Percentiles rank a stretch among this genome's conserved stretches.
Evolutionary conservation across 2,797 vertebrate species (phyloP).

Genomic region (Tapera naevia): DNA sequence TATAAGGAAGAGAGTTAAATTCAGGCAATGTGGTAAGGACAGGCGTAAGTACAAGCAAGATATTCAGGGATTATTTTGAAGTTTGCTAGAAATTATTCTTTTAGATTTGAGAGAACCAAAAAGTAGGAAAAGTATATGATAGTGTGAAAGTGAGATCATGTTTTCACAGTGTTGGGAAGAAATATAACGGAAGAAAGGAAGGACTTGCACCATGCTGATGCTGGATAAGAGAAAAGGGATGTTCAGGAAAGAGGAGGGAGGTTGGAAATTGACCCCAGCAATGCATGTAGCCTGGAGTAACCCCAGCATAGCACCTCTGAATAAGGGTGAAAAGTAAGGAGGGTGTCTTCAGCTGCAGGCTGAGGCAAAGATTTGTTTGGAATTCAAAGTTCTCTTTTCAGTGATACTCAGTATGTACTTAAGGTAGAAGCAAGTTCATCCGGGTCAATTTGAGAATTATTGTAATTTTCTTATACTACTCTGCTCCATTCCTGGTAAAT

Average conservation of each 20-base stretch:
- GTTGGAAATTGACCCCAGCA: neutral
- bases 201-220: neutral
- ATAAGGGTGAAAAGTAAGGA: neutral
- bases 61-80: neutral
- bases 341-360: conserved; percentile 9
- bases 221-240: neutral
- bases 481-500: conserved; percentile 52
- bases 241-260: neutral
- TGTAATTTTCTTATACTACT: conserved; percentile 59
- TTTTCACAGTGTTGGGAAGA: neutral
- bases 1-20: neutral
- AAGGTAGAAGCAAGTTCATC: conserved; percentile 34
- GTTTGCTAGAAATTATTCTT: neutral
- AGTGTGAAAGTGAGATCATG: neutral
- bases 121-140: neutral
- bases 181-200: neutral
- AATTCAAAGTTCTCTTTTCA: conserved; percentile 64
- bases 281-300: neutral
- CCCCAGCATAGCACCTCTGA: neutral
- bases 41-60: neutral
- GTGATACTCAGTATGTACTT: conserved; percentile 41
- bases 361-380: conserved; percentile 56
- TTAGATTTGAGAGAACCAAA: neutral
- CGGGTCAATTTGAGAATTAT: conserved; percentile 65
- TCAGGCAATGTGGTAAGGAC: neutral